Conservation (phyloP, 2,888 invertebrate genomes). For the Caenorhabditis sp. region DNA sequence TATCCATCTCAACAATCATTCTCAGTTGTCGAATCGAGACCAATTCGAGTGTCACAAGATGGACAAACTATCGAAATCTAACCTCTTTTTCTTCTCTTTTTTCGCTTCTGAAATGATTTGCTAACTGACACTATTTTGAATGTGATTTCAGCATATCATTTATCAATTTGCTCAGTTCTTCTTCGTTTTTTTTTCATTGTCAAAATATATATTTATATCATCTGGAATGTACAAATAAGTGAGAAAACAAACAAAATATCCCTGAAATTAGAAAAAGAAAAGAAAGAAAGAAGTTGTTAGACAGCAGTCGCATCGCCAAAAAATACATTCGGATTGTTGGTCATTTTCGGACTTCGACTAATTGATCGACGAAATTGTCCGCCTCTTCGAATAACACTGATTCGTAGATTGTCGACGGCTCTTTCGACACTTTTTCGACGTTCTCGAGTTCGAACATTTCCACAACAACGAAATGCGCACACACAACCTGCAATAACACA, state of each 20-base stretch:
- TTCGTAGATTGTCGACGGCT: conserved; percentile 57
- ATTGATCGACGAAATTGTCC: conserved; percentile 60
- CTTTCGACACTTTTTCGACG: conserved; percentile 49
- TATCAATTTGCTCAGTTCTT: conserved; percentile 39
- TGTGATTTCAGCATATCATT: conserved; percentile 38
- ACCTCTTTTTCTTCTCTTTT: conserved; percentile 2
- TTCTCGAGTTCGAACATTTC: conserved; percentile 59
- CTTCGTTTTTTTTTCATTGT: conserved; percentile 1
- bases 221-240: background rate
- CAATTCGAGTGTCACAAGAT: conserved; percentile 34
- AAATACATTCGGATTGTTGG: conserved; percentile 48
- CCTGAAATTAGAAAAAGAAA: background rate
- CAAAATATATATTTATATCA: background rate
- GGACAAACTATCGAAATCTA: conserved; percentile 36
- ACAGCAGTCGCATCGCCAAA: conserved; percentile 64
- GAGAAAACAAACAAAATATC: background rate
- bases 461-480: conserved; percentile 70
- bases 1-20: conserved; percentile 20
- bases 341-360: conserved; percentile 64
- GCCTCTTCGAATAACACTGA: conserved; percentile 57
- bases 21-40: conserved; percentile 32
- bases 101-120: conserved; percentile 23
- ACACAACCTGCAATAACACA: conserved; percentile 61
- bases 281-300: conserved; percentile 21
- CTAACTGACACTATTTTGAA: conserved; percentile 18